Evolutionary conservation across 2,797 vertebrate genomes (phyloP), one percentile per base, ranked within the genome.

Genomic region (Myotis findleyi): DNA sequence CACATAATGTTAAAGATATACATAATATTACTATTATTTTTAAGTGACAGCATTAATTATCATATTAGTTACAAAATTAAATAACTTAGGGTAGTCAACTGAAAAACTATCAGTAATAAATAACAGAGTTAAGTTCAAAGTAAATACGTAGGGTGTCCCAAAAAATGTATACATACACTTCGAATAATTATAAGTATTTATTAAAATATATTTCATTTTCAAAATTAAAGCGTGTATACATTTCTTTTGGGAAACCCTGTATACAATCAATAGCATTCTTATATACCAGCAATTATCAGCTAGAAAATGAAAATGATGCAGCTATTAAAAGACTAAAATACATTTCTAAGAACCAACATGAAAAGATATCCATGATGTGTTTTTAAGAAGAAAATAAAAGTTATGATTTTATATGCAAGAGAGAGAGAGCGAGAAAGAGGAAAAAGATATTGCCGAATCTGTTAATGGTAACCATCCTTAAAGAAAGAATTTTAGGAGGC

Each of bases 351-450:
- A 89, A 73, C 12, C 5, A 16, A 55, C 69, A 79, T 17, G n/a
- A 33, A 73, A 86, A 89, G 9, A 57, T 79, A 93, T 8, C 36
- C 49, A 53, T 51, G 62, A 55, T 85, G n/a, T 77, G 11, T 51
- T 76, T 76, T 93, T 68, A 88, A 72, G 47, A 77, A 59, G 84
- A 87, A 87, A 81, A 87, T 69, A 51, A 83, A 51, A 71, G 33
- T 11, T 44, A 30, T 41, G 36, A 49, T 27, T 68, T 68, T 68
- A 25, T 6, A n/a, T 0, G 5, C 2, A 0, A 25, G 4, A 41
- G 3, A 18, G 3, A 18, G 16, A 18, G 3, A 18, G 0, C 18
- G 4, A 41, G 3, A 18, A 1, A 13, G 25, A 10, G n/a, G 33
- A 18, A 21, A 27, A 30, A 59, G 47, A 36, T 7, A 53, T 13